Percentiles rank a stretch among this genome's conserved stretches.
Evolutionary conservation across 1,140 invertebrate genomes (phyloP).

Genomic region (Sminthurides bifidus): DNA sequence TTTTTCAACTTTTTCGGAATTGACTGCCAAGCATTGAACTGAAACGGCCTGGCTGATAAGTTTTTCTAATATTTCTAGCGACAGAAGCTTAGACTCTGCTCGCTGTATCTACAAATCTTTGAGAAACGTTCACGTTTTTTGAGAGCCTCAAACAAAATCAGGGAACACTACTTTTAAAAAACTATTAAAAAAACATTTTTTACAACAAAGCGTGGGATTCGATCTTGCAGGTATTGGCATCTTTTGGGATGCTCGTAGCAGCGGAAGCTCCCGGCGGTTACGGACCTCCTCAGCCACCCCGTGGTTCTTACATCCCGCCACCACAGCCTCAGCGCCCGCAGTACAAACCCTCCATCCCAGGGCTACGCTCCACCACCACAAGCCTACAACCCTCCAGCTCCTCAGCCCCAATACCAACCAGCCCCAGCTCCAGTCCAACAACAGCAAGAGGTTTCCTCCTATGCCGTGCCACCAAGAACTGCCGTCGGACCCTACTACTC

Average conservation of each 20-base stretch:
- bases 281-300: not conserved
- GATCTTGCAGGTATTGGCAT: slow-evolving; percentile 9
- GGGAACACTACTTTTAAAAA: too few relatives aligned
- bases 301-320: not conserved
- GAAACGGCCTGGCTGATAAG: too few relatives aligned
- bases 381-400: not conserved
- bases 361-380: slow-evolving; percentile 2
- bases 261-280: slow-evolving; percentile 3
- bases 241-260: slow-evolving; percentile 16
- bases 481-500: slow-evolving; percentile 35
- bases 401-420: slow-evolving; percentile 29
- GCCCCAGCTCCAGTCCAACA: slow-evolving; percentile 8
- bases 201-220: too few relatives aligned
- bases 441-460: slow-evolving; percentile 32
- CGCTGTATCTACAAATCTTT: too few relatives aligned
- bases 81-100: too few relatives aligned
- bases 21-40: too few relatives aligned
- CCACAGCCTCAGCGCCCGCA: slow-evolving; percentile 24
- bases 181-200: too few relatives aligned
- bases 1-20: too few relatives aligned
- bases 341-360: slow-evolving; percentile 20
- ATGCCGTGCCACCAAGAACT: slow-evolving; percentile 32
- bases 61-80: too few relatives aligned
- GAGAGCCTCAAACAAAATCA: too few relatives aligned
- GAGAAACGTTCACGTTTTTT: too few relatives aligned